These are phyloP conservation scores for Merluccius polli DNA, from an alignment of 2,797 vertebrate species.

Conservation along the genomic window DNA sequence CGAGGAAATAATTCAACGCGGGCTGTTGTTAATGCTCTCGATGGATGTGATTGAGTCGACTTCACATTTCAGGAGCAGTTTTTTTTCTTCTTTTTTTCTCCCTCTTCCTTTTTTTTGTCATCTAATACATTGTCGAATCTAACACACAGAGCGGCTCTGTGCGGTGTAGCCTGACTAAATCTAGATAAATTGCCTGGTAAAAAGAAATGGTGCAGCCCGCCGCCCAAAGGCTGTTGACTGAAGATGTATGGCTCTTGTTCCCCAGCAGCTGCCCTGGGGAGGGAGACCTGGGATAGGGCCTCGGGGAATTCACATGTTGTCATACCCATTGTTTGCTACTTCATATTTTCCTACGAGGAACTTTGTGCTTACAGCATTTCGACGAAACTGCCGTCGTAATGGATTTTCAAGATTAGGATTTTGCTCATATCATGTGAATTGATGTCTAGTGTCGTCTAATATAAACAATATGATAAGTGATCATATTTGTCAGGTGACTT, in stretches of 20 bases:
- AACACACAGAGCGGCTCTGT: slow-evolving; percentile 37
- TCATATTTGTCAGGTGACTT: background rate
- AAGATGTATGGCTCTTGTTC: slow-evolving; percentile 60
- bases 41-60: slow-evolving; percentile 46
- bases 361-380: slow-evolving; percentile 51
- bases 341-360: slow-evolving; percentile 47
- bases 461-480: background rate
- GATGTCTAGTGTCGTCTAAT: background rate
- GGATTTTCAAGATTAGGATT: slow-evolving; percentile 58
- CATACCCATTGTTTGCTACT: slow-evolving; percentile 62
- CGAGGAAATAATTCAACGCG: slow-evolving; percentile 38
- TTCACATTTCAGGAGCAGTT: slow-evolving; percentile 14
- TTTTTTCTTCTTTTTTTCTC: slow-evolving; percentile 23
- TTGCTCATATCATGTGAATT: background rate
- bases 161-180: slow-evolving; percentile 50
- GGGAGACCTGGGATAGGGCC: slow-evolving; percentile 57
- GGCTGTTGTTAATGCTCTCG: slow-evolving; percentile 43
- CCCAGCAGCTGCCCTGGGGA: slow-evolving; percentile 61
- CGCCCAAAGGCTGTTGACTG: slow-evolving; percentile 53
- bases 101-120: slow-evolving; percentile 27
- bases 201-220: slow-evolving; percentile 41
- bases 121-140: slow-evolving; percentile 20
- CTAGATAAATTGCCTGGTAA: slow-evolving; percentile 56
- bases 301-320: slow-evolving; percentile 60
- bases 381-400: slow-evolving; percentile 52